Percentiles rank a stretch among this genome's conserved stretches.
Evolutionary conservation across 1,140 invertebrate genomes (phyloP).

Genomic region (Spodoptera litura): DNA sequence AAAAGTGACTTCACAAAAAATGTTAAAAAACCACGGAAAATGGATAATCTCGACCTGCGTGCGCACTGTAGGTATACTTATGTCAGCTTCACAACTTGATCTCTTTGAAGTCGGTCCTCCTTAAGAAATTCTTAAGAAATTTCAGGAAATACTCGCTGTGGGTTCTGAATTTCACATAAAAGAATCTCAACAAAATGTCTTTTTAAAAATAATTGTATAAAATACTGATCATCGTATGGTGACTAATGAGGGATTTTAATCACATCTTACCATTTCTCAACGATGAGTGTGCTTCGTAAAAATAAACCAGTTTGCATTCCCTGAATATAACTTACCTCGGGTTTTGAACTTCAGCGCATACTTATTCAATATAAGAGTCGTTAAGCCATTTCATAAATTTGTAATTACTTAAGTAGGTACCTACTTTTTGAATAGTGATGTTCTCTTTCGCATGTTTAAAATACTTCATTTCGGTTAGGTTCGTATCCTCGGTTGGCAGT

Average conservation of each 20-base stretch:
- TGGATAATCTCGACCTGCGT: too few species aligned
- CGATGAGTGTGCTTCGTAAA: conserved; percentile 59
- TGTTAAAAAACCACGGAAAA: too few species aligned
- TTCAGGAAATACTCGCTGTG: not conserved
- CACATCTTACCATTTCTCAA: conserved; percentile 47
- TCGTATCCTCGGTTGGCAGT: too few species aligned
- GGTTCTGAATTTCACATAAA: conserved; percentile 3
- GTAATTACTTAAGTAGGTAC: too few species aligned
- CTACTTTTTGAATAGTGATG: too few species aligned
- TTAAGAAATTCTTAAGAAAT: not conserved
- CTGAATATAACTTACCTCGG: conserved; percentile 66
- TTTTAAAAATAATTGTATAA: conserved; percentile 17
- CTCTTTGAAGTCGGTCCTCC: not conserved
- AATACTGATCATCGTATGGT: conserved; percentile 46
- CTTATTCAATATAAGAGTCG: too few species aligned
- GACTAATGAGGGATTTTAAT: conserved; percentile 69
- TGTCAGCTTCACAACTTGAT: too few species aligned
- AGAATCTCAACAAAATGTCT: not conserved
- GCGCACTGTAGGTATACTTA: too few species aligned
- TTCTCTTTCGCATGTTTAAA: too few species aligned
- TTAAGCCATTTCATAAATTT: too few species aligned
- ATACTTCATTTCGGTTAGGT: too few species aligned
- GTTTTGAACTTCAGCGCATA: conserved; percentile 64
- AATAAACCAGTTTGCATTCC: conserved; percentile 77
- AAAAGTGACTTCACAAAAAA: too few species aligned